A percentile compares a stretch with the other conserved stretches of the same genome.
Evolutionary conservation across 2,113 vertebrate species (phyloP).

Genomic region (Alethe castanea): DNA sequence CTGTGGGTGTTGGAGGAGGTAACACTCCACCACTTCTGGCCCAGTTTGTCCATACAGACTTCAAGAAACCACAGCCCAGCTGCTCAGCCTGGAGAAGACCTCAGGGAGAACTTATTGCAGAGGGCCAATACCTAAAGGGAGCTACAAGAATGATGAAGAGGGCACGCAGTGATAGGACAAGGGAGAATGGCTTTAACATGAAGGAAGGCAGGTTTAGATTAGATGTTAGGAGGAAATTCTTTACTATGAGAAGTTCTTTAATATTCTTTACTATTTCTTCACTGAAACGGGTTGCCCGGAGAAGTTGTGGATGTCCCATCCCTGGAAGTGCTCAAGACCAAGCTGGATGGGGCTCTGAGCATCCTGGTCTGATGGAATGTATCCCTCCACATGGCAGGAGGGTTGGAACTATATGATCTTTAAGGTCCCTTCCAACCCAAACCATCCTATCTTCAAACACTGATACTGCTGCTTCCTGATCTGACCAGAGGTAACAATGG

Average conservation of each 20-base stretch:
- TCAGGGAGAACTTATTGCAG: neutral
- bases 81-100: neutral
- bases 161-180: neutral
- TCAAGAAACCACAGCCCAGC: neutral
- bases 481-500: neutral
- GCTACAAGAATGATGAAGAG: neutral
- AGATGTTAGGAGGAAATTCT: neutral
- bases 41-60: accelerated
- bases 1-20: neutral
- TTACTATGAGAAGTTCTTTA: neutral
- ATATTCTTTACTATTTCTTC: neutral
- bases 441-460: neutral
- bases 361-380: neutral
- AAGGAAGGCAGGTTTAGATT: neutral
- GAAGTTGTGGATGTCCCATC: neutral
- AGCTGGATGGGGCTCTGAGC: neutral
- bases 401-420: neutral
- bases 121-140: neutral
- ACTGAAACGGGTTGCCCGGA: neutral
- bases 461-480: neutral
- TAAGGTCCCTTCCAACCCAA: neutral
- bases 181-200: neutral
- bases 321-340: neutral
- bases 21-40: neutral
- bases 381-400: neutral